These are phyloP conservation scores for Agrochola lychnidis DNA, from an alignment of 2,888 invertebrate species.

Conservation along the genomic window DNA sequence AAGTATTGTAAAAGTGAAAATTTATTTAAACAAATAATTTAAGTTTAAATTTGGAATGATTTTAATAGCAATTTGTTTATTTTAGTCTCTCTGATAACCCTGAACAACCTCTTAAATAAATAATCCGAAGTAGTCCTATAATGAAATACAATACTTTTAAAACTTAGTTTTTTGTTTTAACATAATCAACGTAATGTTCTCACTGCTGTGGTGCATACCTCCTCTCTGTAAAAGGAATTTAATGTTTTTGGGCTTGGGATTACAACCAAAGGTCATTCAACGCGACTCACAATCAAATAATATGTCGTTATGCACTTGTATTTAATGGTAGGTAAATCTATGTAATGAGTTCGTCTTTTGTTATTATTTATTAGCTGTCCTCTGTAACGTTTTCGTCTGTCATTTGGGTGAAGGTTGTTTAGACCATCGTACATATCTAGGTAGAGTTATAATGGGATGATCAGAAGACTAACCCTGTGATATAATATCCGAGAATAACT, in stretches of 20 bases:
- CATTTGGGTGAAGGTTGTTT: slow-evolving; percentile 42
- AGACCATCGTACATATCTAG: neutral
- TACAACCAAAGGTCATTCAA: slow-evolving; percentile 50
- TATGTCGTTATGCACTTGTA: slow-evolving; percentile 33
- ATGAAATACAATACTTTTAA: neutral
- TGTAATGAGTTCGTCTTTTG: slow-evolving; percentile 38
- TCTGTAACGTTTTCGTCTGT: slow-evolving; percentile 25
- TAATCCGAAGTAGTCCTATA: neutral
- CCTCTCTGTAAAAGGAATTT: too few species aligned
- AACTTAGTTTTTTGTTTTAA: neutral
- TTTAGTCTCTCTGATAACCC: neutral
- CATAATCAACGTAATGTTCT: too few species aligned
- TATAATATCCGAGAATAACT: neutral
- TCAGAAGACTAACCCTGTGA: neutral
- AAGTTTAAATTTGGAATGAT: neutral
- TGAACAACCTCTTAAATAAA: neutral
- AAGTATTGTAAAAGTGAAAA: neutral
- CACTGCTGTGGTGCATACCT: neutral
- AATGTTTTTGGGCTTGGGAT: neutral
- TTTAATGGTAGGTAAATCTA: slow-evolving; percentile 30
- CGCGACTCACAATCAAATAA: slow-evolving; percentile 43
- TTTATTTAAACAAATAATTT: neutral
- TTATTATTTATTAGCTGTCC: slow-evolving; percentile 24
- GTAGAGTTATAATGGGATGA: slow-evolving; percentile 13
- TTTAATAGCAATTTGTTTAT: neutral